Evolutionary conservation across 2,797 vertebrate species (phyloP).

Genomic region (Loriculus beryllinus): DNA sequence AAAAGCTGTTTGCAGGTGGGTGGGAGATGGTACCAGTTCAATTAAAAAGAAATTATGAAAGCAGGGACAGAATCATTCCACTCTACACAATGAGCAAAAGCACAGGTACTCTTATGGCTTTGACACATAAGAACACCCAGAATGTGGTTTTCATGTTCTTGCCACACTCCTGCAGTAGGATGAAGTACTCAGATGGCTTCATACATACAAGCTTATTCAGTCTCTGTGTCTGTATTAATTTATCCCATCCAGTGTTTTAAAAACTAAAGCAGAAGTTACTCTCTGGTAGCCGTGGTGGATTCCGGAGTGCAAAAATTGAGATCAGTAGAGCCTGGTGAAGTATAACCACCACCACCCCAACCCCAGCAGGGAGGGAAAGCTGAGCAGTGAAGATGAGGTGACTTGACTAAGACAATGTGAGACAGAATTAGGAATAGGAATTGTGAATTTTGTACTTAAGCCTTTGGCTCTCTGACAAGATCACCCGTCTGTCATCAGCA

Average conservation of each 20-base stretch:
- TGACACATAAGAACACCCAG: not conserved
- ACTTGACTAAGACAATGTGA: not conserved
- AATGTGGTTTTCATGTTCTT: not conserved
- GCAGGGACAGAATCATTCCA: not conserved
- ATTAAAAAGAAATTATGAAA: not conserved
- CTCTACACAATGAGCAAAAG: not conserved
- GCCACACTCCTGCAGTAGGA: not conserved
- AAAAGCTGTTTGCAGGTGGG: not conserved
- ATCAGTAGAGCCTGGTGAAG: not conserved
- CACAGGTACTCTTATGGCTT: not conserved
- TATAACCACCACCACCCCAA: not conserved
- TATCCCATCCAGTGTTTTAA: not conserved
- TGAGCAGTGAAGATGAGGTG: not conserved
- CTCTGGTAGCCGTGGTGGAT: not conserved
- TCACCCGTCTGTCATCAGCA: not conserved
- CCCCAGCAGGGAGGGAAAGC: not conserved
- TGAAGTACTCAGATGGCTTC: not conserved
- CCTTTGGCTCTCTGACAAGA: conserved; percentile 32
- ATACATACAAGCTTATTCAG: not conserved
- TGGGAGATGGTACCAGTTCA: not conserved
- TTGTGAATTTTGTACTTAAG: not conserved
- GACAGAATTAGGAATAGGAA: not conserved
- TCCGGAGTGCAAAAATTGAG: not conserved
- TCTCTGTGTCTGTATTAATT: not conserved
- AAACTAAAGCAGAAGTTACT: not conserved